Evolutionary conservation across 2,113 vertebrate species (phyloP).

Genomic region (Junco hyemalis): DNA sequence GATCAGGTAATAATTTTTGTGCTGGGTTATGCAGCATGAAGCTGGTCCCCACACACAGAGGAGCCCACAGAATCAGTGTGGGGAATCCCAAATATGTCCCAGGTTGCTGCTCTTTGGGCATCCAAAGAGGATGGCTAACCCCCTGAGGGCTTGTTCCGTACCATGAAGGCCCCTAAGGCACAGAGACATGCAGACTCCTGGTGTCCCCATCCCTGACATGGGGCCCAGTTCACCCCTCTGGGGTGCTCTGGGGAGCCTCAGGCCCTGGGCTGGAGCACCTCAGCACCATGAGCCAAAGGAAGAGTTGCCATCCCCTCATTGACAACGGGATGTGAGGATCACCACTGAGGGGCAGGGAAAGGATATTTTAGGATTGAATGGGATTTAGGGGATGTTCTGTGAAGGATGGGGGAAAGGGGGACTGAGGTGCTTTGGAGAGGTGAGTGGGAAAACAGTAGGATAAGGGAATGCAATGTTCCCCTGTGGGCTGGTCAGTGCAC

Average conservation of each 20-base stretch:
- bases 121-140: rapidly evolving
- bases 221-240: rapidly evolving
- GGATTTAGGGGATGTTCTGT: neutral
- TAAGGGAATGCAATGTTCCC: neutral
- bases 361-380: rapidly evolving
- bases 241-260: neutral
- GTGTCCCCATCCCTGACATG: rapidly evolving
- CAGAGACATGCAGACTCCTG: rapidly evolving
- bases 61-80: neutral
- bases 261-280: neutral
- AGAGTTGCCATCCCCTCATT: neutral
- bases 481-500: neutral
- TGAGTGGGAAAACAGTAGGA: neutral
- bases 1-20: neutral
- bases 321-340: neutral
- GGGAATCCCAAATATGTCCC: rapidly evolving
- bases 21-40: neutral
- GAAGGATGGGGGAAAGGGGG: neutral
- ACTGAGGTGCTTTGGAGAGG: neutral
- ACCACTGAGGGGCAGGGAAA: rapidly evolving
- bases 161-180: neutral
- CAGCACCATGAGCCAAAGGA: neutral
- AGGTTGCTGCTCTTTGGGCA: neutral
- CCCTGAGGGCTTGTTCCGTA: neutral
- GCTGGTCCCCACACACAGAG: neutral